A percentile compares a stretch with the other conserved stretches of the same genome.
Evolutionary conservation across 2,113 vertebrate species (phyloP).

Genomic region (Rhynchomys soricoides): DNA sequence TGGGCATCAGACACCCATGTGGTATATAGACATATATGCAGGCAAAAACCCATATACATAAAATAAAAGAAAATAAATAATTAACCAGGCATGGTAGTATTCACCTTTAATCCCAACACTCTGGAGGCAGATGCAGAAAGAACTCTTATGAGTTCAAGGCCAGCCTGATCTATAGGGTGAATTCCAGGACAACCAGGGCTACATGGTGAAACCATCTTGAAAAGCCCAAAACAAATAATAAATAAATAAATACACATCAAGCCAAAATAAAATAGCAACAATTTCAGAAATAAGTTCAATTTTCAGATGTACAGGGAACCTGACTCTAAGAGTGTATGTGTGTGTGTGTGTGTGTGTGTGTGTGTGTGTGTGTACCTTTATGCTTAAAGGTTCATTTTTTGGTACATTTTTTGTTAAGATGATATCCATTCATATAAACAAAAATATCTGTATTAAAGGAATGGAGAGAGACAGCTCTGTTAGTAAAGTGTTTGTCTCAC

Average conservation of each 20-base stretch:
- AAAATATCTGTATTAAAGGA: background rate
- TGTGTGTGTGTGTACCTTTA: background rate
- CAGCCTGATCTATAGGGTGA: background rate
- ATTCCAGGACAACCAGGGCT: background rate
- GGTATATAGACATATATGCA: background rate
- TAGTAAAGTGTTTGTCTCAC: background rate
- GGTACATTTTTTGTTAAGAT: background rate
- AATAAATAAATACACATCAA: background rate
- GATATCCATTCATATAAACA: conserved; percentile 23
- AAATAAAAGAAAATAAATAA: background rate
- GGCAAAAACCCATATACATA: background rate
- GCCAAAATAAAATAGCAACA: conserved; percentile 5
- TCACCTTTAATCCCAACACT: background rate
- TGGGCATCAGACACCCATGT: background rate
- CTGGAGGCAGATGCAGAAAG: background rate
- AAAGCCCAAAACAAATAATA: background rate
- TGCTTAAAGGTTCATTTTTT: conserved; percentile 22
- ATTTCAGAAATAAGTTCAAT: conserved; percentile 39
- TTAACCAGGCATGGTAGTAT: background rate
- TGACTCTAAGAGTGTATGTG: background rate
- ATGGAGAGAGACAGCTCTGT: background rate
- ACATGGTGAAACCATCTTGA: background rate
- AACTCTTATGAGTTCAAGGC: background rate
- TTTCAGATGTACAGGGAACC: background rate
- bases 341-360: too few species aligned